These are phyloP conservation scores for Callinectes sapidus DNA, from an alignment of 2,888 invertebrate genomes.

Conservation along the genomic window DNA sequence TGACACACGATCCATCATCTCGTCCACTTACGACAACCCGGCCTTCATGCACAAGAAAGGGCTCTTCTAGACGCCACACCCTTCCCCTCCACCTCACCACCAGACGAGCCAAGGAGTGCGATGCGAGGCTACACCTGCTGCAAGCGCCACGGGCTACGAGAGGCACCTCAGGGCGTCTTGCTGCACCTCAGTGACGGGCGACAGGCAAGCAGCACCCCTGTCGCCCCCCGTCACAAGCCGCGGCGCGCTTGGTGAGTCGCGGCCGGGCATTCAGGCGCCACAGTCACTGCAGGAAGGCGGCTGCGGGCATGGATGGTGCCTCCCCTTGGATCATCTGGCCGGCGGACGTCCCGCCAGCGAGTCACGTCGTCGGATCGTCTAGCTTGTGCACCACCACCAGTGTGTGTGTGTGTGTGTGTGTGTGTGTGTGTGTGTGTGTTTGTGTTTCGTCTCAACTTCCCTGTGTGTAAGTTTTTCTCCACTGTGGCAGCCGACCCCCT, in stretches of 20 bases:
- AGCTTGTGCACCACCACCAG: not conserved
- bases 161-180: slow-evolving; percentile 21
- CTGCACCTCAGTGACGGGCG: slow-evolving; percentile 23
- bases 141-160: not conserved
- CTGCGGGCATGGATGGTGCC: slow-evolving; percentile 45
- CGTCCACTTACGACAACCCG: slow-evolving; percentile 73
- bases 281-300: slow-evolving; percentile 50
- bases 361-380: slow-evolving; percentile 46
- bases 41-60: slow-evolving; percentile 73
- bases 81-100: not conserved
- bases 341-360: slow-evolving; percentile 42
- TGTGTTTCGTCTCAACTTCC: not conserved
- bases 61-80: slow-evolving; percentile 65
- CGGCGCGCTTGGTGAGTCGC: slow-evolving; percentile 53
- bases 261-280: slow-evolving; percentile 68
- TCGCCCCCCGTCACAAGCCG: slow-evolving; percentile 52
- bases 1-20: slow-evolving; percentile 73
- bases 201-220: not conserved
- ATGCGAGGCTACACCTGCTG: slow-evolving; percentile 36
- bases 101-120: slow-evolving; percentile 44
- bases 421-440: slow-evolving; percentile 46
- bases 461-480: slow-evolving; percentile 4
- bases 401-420: slow-evolving; percentile 36
- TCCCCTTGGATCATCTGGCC: slow-evolving; percentile 44
- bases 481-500: not conserved